These are phyloP conservation scores for Semicossyphus pulcher DNA, from an alignment of 2,113 vertebrate species.

Conservation along the genomic window DNA sequence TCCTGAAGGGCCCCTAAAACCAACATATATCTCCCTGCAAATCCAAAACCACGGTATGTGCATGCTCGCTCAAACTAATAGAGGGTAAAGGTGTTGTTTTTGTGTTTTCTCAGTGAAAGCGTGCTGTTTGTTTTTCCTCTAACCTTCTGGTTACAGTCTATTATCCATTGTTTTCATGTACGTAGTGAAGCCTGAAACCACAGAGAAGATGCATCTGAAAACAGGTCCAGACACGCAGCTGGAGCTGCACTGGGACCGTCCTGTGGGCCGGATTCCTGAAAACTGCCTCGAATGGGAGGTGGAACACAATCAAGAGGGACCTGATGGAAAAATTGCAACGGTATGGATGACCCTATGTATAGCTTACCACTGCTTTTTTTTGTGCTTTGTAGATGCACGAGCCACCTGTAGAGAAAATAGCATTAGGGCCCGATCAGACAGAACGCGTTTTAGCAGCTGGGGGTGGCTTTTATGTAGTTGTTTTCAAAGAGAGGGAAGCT, in stretches of 20 bases:
- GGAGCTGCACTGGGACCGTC: slow-evolving; percentile 78
- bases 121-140: background rate
- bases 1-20: slow-evolving; percentile 55
- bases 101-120: fast-evolving
- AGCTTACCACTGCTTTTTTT: too few species aligned
- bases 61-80: background rate
- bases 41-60: slow-evolving; percentile 88
- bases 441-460: too few species aligned
- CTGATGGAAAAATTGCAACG: slow-evolving; percentile 6
- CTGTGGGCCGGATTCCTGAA: slow-evolving; percentile 68
- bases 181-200: slow-evolving; percentile 83
- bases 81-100: background rate
- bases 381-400: too few species aligned
- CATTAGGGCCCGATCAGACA: too few species aligned
- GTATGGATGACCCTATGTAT: slow-evolving; percentile 19
- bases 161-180: background rate
- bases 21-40: slow-evolving; percentile 81
- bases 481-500: too few species aligned
- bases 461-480: too few species aligned
- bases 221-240: slow-evolving; percentile 56
- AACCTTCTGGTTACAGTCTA: background rate
- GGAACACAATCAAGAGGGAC: slow-evolving; percentile 62
- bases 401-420: too few species aligned
- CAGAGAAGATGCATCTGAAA: slow-evolving; percentile 71
- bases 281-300: slow-evolving; percentile 89